phyloP scores from a whole-genome alignment of 2,113 vertebrate species.

The Carlito syrichta region DNA sequence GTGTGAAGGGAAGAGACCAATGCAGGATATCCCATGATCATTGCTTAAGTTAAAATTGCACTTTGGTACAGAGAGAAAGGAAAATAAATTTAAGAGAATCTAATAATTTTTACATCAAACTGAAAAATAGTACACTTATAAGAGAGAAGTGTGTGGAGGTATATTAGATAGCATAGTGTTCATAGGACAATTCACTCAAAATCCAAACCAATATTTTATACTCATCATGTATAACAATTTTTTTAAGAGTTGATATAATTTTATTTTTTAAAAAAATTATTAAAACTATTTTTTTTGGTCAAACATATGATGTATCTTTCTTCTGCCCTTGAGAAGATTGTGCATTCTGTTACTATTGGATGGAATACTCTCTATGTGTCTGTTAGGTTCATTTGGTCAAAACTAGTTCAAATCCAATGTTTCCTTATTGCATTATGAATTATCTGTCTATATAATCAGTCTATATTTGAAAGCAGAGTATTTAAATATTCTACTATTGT shows the following conservation, averaged over 20 bases:
- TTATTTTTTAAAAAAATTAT: not conserved
- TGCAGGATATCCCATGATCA: not conserved
- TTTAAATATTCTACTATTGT: not conserved
- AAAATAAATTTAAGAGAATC: not conserved
- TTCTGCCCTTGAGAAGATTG: not conserved
- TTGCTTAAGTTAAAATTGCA: not conserved
- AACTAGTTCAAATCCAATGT: not conserved
- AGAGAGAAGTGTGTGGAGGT: not conserved
- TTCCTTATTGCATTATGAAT: not conserved
- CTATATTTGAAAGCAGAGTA: not conserved
- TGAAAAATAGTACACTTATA: not conserved
- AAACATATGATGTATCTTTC: not conserved
- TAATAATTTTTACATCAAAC: not conserved
- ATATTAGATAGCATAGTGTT: not conserved
- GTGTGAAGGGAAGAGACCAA: not conserved
- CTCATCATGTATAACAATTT: not conserved
- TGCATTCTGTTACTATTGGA: not conserved
- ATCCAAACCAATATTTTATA: not conserved
- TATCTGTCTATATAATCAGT: not conserved
- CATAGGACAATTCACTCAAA: not conserved
- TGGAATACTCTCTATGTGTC: not conserved
- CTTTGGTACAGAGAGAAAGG: not conserved
- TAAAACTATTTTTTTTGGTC: not conserved
- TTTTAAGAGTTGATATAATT: not conserved
- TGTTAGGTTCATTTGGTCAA: not conserved